phyloP scores from a whole-genome alignment of 2,113 vertebrate genomes.

The Macquaria ambigua region DNA sequence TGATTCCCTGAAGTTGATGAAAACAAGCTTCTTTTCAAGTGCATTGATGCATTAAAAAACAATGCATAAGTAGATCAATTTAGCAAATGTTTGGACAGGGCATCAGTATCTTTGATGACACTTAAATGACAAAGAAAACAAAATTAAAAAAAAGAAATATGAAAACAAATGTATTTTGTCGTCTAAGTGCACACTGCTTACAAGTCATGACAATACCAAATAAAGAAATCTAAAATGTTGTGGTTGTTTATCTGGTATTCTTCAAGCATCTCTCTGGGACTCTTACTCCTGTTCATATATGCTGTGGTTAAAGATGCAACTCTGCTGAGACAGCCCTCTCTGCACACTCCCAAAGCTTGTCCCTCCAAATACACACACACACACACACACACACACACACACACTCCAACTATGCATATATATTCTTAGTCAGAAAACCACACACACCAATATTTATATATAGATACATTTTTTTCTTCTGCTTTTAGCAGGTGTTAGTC shows the following conservation, averaged over 20 bases:
- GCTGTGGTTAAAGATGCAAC: constrained; percentile 55
- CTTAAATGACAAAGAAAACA: neutral
- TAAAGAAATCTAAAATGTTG: neutral
- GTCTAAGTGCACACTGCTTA: neutral
- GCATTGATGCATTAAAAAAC: neutral
- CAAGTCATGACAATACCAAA: neutral
- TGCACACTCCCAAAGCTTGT: constrained; percentile 33
- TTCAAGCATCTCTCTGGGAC: constrained; percentile 10
- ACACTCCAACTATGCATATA: constrained; percentile 4
- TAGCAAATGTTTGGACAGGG: neutral
- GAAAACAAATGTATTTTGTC: neutral
- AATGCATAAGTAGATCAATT: neutral
- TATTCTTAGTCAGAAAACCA: neutral
- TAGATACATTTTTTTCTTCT: too few relatives aligned
- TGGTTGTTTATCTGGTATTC: constrained; percentile 9
- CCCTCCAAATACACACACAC: constrained; percentile 2
- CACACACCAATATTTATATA: neutral
- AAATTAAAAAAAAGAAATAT: neutral
- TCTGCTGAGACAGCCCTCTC: constrained; percentile 48
- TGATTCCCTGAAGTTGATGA: neutral
- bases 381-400: neutral
- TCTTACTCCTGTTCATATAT: constrained; percentile 33
- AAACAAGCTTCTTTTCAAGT: neutral
- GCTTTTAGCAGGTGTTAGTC: neutral
- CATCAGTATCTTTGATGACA: neutral